Percentiles rank a stretch among this genome's conserved stretches.
These are phyloP conservation scores for Aldrovandia affinis DNA, from an alignment of 2,797 vertebrate genomes.

Conservation along the genomic window DNA sequence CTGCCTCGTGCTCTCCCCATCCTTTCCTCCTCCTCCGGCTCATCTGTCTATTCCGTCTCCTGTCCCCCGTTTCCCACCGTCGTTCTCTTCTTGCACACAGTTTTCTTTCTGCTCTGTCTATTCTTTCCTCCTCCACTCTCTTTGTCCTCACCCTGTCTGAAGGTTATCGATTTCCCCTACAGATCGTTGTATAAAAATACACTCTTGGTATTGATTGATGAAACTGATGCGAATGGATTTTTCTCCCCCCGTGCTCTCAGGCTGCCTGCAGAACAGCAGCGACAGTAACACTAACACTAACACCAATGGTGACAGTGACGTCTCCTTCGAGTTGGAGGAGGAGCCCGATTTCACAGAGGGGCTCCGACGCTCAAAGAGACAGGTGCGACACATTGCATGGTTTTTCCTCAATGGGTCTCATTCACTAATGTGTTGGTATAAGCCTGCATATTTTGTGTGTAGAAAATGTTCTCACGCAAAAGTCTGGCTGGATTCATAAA, in stretches of 20 bases:
- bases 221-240: conserved; percentile 56
- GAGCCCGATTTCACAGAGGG: conserved; percentile 40
- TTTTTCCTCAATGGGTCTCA: not conserved
- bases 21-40: not conserved
- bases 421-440: no score
- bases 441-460: no score
- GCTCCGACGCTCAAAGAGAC: conserved; percentile 72
- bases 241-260: conserved; percentile 47
- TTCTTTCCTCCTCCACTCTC: not conserved
- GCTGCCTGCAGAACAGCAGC: conserved; percentile 60
- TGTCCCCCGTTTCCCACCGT: not conserved
- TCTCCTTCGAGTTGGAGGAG: conserved; percentile 42
- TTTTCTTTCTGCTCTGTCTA: not conserved
- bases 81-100: not conserved
- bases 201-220: conserved; percentile 50
- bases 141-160: conserved; percentile 28
- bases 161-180: conserved; percentile 62
- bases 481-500: no score
- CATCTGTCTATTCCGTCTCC: not conserved
- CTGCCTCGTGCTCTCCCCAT: not conserved
- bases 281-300: conserved; percentile 34
- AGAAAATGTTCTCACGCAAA: no score
- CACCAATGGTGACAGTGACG: conserved; percentile 40
- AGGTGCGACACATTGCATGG: conserved; percentile 54
- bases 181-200: conserved; percentile 61